Base-by-base conservation (phyloP, 2,888 invertebrate species). In the Eilema depressum region DNA sequence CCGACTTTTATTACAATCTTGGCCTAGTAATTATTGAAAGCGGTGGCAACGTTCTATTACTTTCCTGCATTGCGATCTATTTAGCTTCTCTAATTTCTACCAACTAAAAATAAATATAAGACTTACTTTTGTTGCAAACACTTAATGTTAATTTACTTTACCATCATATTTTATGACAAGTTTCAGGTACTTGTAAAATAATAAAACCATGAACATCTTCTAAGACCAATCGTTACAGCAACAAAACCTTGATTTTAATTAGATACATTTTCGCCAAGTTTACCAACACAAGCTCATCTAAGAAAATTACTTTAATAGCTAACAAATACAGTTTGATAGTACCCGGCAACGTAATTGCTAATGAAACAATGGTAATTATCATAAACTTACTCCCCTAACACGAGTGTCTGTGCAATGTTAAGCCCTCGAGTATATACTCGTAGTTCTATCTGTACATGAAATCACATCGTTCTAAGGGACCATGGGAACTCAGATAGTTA, bases 321-420 rank as follows among this genome's bases (percentile, higher is more conserved):
- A 70, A 63, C 63, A 70, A 70, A 70, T 63, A 66, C 41, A 63
- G 66, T 63, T 63, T 62, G 65, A 72, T 65, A 70, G 57, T 69
- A 67, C 63, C 63, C 59, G 7, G 33, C 33, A 64, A 66, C 60
- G 53, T 70, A 47, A 74, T 74, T 66, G 37, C 61, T 69, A 74
- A 81, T 81, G 74, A 74, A 74, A 79, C 75, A 74, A 69, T 66
- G 63, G 14, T 67, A 47, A 79, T 80, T 79, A 79, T 56, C 70
- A 74, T 77, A 79, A 75, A 71, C 76, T 67, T 37, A 37, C 73
- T 41, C 66, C 53, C 63, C 64, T 71, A 60, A 68, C 77, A 47
- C 67, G 63, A 62, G 1, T 70, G 69, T 68, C 69, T 69, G 71
- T 73, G 79, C 74, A 70, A 62, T 61, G 63, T 25, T 60, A 23